These are phyloP conservation scores for Vultur gryphus DNA, from an alignment of 2,797 vertebrate species.

Conservation along the genomic window DNA sequence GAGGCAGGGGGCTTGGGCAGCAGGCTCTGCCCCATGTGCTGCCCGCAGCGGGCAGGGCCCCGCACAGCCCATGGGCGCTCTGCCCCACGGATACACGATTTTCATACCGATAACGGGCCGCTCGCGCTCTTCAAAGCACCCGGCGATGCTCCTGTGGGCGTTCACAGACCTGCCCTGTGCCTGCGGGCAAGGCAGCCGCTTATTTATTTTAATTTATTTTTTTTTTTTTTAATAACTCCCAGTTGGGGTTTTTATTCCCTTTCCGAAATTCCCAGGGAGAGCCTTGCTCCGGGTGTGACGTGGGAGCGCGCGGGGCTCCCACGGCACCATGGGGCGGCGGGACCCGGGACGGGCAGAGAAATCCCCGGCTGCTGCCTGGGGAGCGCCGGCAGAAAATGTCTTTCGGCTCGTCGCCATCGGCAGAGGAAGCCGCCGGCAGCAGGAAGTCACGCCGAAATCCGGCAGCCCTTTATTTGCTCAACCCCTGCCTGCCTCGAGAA, in stretches of 20 bases:
- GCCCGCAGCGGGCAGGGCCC: not conserved
- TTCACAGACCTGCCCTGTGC: conserved; percentile 30
- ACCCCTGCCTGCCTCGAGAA: conserved; percentile 40
- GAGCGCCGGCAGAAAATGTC: conserved; percentile 17
- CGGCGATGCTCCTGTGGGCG: conserved; percentile 26
- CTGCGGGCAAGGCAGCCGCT: not conserved
- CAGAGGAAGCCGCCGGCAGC: conserved; percentile 51
- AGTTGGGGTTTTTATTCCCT: not conserved
- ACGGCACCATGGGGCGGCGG: fast-evolving
- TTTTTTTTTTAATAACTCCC: not conserved
- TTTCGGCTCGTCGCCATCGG: not conserved
- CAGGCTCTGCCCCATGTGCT: not conserved
- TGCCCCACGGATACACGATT: not conserved
- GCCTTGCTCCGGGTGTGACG: not conserved
- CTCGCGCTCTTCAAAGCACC: not conserved
- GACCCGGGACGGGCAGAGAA: not conserved
- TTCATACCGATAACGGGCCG: not conserved
- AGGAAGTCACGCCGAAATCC: conserved; percentile 61
- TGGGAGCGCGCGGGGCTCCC: not conserved
- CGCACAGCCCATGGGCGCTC: fast-evolving
- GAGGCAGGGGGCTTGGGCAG: fast-evolving
- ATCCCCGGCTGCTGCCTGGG: not conserved
- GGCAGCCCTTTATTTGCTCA: conserved; percentile 58
- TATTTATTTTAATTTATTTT: not conserved
- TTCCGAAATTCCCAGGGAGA: not conserved